Evolutionary conservation across 2,797 vertebrate species (phyloP), one percentile per base, ranked within the genome.

Genomic region (Poecilia wingei): DNA sequence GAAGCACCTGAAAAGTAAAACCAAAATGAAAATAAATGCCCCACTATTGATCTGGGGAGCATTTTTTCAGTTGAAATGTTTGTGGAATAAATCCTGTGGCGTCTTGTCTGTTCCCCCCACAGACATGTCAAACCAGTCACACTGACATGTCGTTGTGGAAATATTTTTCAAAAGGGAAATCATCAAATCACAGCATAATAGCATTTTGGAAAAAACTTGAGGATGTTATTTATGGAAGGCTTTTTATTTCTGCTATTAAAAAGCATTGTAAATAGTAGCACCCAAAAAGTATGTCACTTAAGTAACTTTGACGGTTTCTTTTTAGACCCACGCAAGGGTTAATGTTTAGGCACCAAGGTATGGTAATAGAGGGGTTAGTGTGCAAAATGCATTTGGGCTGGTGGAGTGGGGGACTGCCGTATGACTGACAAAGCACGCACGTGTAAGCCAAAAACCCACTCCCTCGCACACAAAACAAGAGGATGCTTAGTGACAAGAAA

Each of bases 371-470:
- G 69, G 88, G 84, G 88, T 91, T 81, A 43, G 61, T 46, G 69
- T 59, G 61, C 69, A 82, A 76, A 55, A 75, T 79, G 74, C 75
- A 77, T 84, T 46, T 85, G 47, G 78, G 74, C 66, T 75, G 78
- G 78, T 82, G 84, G 76, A 66, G 55, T 13, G 55, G 25, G 57
- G 57, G 28, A 5, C n/a, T n/a, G 68, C 66, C 75, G 51, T 72
- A 92, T 86, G 91, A 92, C 85, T 89, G 84, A 90, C 85, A 84
- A 82, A 88, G 82, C 49, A 70, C 85, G 93, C 83, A 92, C 89
- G 85, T 90, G 87, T 78, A 46, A 79, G 77, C 49, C 33, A 82
- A 28, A 79, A 83, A 86, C 80, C 79, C 79, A 81, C 76, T 73
- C 64, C 73, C 43, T 77, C 36, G 46, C 64, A 51, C 71, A 83